These are phyloP conservation scores for Porites cylindrica DNA, from an alignment of 92 coral and sea anemone species.

Conservation along the genomic window DNA sequence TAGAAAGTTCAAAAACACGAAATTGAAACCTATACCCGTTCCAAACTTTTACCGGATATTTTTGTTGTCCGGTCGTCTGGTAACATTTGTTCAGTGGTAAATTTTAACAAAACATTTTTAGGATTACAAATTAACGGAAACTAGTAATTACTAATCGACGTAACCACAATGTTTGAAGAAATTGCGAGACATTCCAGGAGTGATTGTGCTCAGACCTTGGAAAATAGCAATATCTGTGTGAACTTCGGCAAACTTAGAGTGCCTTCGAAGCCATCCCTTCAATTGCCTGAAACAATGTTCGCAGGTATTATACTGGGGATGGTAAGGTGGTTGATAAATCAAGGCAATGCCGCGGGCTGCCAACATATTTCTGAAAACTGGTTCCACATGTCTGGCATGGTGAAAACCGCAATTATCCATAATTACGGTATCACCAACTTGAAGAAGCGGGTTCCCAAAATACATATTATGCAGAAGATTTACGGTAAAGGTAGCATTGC, in stretches of 20 bases:
- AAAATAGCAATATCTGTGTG: conserved; percentile 49
- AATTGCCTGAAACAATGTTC: conserved; percentile 3
- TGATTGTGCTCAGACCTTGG: neutral
- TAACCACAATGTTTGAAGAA: conserved; percentile 11
- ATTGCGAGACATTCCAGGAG: neutral
- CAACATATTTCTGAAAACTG: conserved; percentile 6
- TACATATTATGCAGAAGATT: conserved; percentile 50
- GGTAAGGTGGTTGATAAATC: conserved; percentile 30
- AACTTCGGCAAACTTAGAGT: conserved; percentile 45
- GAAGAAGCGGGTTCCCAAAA: neutral
- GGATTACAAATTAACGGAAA: no score
- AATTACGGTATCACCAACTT: neutral
- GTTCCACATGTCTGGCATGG: conserved; percentile 10
- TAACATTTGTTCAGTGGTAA: no score
- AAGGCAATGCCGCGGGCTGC: conserved; percentile 2
- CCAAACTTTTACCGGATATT: no score
- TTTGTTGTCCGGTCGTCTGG: no score
- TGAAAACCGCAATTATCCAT: conserved; percentile 36
- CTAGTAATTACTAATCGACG: neutral
- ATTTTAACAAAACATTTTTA: no score
- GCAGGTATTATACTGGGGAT: conserved; percentile 18
- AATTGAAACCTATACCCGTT: no score
- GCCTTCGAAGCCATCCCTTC: conserved; percentile 2
- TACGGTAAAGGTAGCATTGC: conserved; percentile 53
- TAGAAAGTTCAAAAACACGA: no score